Evolutionary conservation across 2,797 vertebrate genomes (phyloP).

Genomic region (Xerus rutilus): DNA sequence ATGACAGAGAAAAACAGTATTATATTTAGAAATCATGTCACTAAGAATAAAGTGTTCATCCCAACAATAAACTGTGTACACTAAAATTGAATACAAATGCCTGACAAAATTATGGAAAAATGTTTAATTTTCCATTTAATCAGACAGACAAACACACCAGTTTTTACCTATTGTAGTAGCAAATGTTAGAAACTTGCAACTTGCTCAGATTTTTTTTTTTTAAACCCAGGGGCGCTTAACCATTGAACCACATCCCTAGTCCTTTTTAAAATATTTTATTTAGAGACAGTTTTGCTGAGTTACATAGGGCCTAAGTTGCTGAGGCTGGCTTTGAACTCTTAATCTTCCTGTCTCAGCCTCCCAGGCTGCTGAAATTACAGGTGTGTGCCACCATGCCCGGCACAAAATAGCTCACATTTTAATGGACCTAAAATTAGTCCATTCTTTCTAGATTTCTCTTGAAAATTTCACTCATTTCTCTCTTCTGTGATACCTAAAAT

Average conservation of each 20-base stretch:
- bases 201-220: neutral
- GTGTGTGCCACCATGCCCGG: neutral
- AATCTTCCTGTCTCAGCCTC: no score
- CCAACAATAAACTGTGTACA: neutral
- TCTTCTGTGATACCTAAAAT: neutral
- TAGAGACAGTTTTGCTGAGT: no score
- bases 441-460: neutral
- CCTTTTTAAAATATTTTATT: no score
- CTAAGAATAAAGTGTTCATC: neutral
- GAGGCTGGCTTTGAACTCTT: no score
- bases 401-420: neutral
- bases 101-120: neutral
- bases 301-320: no score
- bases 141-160: neutral
- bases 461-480: neutral
- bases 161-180: neutral
- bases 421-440: neutral
- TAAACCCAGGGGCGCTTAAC: no score
- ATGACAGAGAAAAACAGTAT: neutral
- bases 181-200: neutral
- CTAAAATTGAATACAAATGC: neutral
- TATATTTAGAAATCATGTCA: neutral
- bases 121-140: neutral
- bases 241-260: no score
- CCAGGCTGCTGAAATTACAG: no score